A percentile compares a stretch with the other conserved stretches of the same genome.
phyloP scores from a whole-genome alignment of 2,888 invertebrate species.

The Magallana nippona region DNA sequence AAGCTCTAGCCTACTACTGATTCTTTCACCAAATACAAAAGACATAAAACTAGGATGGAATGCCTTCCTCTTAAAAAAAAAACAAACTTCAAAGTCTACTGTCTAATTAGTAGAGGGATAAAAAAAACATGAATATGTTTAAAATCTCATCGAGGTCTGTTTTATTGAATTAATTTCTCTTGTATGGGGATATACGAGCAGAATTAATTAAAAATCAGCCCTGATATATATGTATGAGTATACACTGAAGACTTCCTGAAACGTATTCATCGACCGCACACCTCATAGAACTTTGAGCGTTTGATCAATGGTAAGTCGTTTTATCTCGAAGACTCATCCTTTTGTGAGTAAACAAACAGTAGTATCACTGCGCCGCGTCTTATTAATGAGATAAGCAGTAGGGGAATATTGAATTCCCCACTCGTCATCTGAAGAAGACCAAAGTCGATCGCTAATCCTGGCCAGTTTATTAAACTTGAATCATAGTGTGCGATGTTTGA shows the following conservation, averaged over 20 bases:
- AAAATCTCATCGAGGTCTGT: too few species aligned
- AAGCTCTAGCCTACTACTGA: too few species aligned
- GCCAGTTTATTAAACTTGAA: conserved; percentile 17
- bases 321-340: conserved; percentile 25
- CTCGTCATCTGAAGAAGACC: not conserved
- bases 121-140: too few species aligned
- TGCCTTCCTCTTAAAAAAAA: too few species aligned
- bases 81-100: too few species aligned
- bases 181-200: too few species aligned
- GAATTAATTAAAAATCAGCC: too few species aligned
- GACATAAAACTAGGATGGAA: too few species aligned
- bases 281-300: not conserved
- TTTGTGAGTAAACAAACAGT: conserved; percentile 18
- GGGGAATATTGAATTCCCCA: conserved; percentile 6
- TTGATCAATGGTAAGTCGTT: conserved; percentile 17
- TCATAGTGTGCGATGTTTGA: not conserved
- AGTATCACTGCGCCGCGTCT: conserved; percentile 14
- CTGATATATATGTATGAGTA: not conserved
- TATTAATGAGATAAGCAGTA: conserved; percentile 27
- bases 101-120: too few species aligned
- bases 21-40: too few species aligned
- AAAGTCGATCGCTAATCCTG: conserved; percentile 13
- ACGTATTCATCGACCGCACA: not conserved
- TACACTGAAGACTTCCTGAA: not conserved
- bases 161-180: too few species aligned